Percentiles rank a stretch among this genome's conserved stretches.
phyloP scores from a whole-genome alignment of 2,888 invertebrate genomes.

The Dryococelus australis region DNA sequence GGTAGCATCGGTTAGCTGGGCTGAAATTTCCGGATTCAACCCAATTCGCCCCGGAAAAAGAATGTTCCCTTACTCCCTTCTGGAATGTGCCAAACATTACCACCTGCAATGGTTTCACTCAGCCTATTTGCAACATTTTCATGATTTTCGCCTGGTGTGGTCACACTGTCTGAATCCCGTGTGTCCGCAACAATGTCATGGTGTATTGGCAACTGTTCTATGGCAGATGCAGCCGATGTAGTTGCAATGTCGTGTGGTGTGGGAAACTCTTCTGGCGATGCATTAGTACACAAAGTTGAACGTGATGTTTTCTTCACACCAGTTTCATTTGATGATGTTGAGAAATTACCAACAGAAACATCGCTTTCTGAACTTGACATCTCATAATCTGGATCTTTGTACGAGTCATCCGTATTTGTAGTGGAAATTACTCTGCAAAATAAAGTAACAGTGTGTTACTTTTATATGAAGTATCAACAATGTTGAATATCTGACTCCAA shows the following conservation, averaged over 20 bases:
- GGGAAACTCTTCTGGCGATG: too few species aligned
- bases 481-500: neutral
- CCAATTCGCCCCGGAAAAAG: neutral
- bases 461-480: too few species aligned
- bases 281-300: too few species aligned
- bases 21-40: neutral
- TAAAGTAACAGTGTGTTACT: neutral
- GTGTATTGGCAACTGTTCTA: neutral
- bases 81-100: neutral
- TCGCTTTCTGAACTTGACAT: neutral
- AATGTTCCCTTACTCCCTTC: neutral
- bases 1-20: neutral
- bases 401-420: neutral
- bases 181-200: neutral
- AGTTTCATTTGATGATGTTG: slow-evolving; percentile 16
- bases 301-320: too few species aligned
- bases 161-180: neutral
- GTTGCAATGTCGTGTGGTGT: neutral
- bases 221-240: neutral
- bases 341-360: neutral
- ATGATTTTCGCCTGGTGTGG: neutral
- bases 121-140: too few species aligned
- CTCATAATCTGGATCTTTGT: neutral
- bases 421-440: neutral
- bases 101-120: neutral